Evolutionary conservation across 2,113 vertebrate genomes (phyloP), one percentile per base, ranked within the genome.

Genomic region (Coptodon bakossiorum): DNA sequence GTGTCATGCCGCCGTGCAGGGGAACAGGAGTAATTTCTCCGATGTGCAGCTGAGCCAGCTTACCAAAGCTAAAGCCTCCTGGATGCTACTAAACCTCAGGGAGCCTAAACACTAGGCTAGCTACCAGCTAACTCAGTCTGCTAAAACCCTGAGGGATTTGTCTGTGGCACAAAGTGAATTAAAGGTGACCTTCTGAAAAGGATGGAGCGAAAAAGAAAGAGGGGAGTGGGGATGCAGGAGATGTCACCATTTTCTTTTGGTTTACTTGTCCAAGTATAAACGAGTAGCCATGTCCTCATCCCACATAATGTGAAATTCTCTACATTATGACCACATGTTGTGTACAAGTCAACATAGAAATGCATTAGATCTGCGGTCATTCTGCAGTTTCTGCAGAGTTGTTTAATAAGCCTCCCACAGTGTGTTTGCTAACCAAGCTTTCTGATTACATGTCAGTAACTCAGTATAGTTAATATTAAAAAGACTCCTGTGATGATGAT

Each of bases 11-110:
- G 73, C 90, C 57, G 90, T 71, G 90, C 89, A 87, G 91, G 31
- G 90, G 81, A 86, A 93, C 91, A 57, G 94, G 95, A 96, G 95
- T 95, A 95, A 96, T 96, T 95, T 96, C 94, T 94, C 93, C 94
- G 85, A 96, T 96, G 96, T 90, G 94, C 90, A 89, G 93, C 95
- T 96, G 95, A 96, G 94, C 94, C 95, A 94, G 96, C 94, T 96
- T 96, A 96, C 90, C 91, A 93, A 92, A 96, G 92, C 94, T 94
- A 95, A 96, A 97, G 94, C 94, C 93, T 91, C 86, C 94, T 94
- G 93, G 86, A 89, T 89, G 94, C 91, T 59, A 91, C 91, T 96
- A 95, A 96, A 94, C 93, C 94, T 93, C 68, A 1, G 78, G 85
- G 84, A 93, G 90, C 87, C 87, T 82, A 92, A 95, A 94, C 92